Evolutionary conservation across 2,888 invertebrate genomes (phyloP), one percentile per base, ranked within the genome.

Genomic region (Cephus nigrinus): DNA sequence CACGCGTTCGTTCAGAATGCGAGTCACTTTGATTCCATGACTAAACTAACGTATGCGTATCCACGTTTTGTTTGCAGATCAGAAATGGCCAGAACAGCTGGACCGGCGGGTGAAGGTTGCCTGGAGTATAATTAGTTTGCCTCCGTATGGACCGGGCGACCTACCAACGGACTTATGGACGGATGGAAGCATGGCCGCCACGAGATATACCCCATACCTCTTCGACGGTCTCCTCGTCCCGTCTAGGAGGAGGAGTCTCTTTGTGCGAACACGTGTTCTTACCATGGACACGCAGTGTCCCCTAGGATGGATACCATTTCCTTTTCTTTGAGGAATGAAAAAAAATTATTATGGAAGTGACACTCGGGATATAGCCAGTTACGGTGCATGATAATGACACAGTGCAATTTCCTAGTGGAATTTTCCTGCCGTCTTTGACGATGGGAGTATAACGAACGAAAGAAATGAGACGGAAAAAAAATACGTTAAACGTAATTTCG

Each of bases 71-170:
- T 69, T 81, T 75, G 71, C 82, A 84, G 84, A 75, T 84, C 80
- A 12, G 23, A 31, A 73, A 74, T 69, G 75, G 31, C 23, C 40
- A 78, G 80, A 81, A 81, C 82, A 83, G 83, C 83, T 85, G 84
- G 75, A 36, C 68, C 71, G 77, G 68, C 77, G 72, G n/a, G 69
- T 80, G 83, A 84, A 85, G 84, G 84, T 82, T 79, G 74, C 78
- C 71, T 76, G 76, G 82, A 82, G 78, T 82, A 81, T 84, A 84
- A 85, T 85, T 85, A 83, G 82, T 83, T 74, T 76, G 73, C 80
- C 79, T 35, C 76, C 2, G 82, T 84, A 85, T 79, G 80, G 82
- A 76, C 73, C 75, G 75, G 75, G 33, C 74, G 74, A 74, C 77
- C 75, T 12, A 71, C 33, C 71, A 71, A 71, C 71, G 32, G 71